phyloP scores from a whole-genome alignment of 2,888 invertebrate genomes.

The Synergus itoensis region DNA sequence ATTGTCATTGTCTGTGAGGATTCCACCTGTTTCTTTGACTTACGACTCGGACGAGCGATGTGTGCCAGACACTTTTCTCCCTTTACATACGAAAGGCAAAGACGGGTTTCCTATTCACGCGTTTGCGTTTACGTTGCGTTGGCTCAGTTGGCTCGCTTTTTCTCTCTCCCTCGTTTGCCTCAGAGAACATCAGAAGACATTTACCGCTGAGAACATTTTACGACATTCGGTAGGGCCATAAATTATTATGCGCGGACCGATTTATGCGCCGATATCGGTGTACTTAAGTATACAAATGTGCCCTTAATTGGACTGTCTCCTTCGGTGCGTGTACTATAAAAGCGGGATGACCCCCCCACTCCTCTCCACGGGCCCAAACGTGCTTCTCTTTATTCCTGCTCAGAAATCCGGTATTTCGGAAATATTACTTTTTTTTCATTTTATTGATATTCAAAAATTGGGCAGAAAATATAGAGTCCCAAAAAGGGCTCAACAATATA shows the following conservation, averaged over 20 bases:
- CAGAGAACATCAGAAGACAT: constrained; percentile 40
- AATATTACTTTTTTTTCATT: not conserved
- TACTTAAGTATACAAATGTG: constrained; percentile 70
- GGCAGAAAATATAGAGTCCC: not conserved
- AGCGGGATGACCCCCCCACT: constrained; percentile 50
- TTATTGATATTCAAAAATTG: not conserved
- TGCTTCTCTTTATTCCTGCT: not conserved
- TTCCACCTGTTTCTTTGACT: constrained; percentile 30
- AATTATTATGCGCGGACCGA: constrained; percentile 65
- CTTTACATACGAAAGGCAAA: constrained; percentile 43
- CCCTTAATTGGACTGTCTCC: constrained; percentile 71
- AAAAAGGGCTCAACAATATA: not conserved
- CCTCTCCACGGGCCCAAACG: not conserved
- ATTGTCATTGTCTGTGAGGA: constrained; percentile 29
- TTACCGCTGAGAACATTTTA: constrained; percentile 62
- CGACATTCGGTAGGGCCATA: constrained; percentile 68
- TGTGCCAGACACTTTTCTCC: constrained; percentile 31
- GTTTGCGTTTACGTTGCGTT: constrained; percentile 15
- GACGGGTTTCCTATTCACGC: constrained; percentile 40
- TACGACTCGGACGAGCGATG: constrained; percentile 15
- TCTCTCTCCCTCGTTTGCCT: constrained; percentile 35
- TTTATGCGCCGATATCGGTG: constrained; percentile 69
- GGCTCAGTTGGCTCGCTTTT: not conserved
- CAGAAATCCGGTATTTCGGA: not conserved
- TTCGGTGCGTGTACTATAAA: constrained; percentile 61